Conservation (phyloP, 2,797 vertebrate genomes). For the Gallinago solitaria region DNA sequence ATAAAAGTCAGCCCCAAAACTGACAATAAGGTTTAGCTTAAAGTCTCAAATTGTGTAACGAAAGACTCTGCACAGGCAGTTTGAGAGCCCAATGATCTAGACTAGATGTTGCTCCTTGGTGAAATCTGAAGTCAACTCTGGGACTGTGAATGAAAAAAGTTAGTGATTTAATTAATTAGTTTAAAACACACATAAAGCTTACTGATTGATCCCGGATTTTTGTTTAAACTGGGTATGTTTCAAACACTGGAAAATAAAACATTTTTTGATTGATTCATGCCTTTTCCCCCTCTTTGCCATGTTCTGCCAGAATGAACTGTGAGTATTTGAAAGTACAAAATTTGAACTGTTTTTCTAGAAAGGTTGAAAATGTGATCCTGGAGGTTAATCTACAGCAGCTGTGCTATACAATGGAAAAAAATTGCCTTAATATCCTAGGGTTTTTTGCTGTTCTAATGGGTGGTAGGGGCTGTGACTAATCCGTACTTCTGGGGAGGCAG, state of each 20-base stretch:
- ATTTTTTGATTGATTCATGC: accelerated
- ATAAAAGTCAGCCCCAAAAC: background rate
- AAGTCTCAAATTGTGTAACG: background rate
- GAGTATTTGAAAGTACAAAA: background rate
- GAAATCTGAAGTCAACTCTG: background rate
- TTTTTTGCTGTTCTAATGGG: background rate
- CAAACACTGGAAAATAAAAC: background rate
- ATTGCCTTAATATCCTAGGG: background rate
- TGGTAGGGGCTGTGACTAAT: background rate
- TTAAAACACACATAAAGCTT: background rate
- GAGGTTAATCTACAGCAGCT: background rate
- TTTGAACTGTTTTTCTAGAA: background rate
- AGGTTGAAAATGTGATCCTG: background rate
- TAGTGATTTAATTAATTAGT: background rate
- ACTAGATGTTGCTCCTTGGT: background rate
- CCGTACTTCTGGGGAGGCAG: background rate
- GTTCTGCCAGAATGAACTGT: background rate
- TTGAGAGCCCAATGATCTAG: accelerated
- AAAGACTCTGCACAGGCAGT: background rate
- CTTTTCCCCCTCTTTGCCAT: background rate
- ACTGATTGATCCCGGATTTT: background rate
- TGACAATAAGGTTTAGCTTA: background rate
- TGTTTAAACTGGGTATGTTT: background rate
- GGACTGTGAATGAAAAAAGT: background rate
- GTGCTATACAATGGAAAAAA: background rate